Evolutionary conservation across 1,140 invertebrate species (phyloP), one percentile per base, ranked within the genome.

Genomic region (Halictus rubicundus): DNA sequence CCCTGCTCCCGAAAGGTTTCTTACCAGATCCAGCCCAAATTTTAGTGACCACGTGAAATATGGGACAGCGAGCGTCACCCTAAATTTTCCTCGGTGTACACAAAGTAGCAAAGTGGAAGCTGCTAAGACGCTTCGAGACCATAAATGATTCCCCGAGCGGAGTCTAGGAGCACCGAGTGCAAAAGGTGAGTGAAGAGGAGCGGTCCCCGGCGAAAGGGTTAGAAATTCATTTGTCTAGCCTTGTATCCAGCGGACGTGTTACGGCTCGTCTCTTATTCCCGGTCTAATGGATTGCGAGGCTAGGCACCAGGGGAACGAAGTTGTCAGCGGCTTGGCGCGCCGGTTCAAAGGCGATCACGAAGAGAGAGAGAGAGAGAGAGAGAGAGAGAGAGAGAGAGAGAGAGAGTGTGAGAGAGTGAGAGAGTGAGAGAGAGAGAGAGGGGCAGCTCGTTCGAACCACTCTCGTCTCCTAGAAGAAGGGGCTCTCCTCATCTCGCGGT

Each of bases 261-360:
- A 54, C 63, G 49, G 54, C 8, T 63, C 64, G 75, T 81, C 68
- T 69, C 73, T 64, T 57, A 73, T 84, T 82, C 79, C 46, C 74
- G 59, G 37, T 27, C 54, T 84, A 81, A 85, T 81, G 83, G 70
- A 78, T 74, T 54, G 74, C 78, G 66, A 63, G 39, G 25, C 37
- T 32, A 32, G 39, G 77, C 27, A 46, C 12, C 37, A 60, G 76
- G 37, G 49, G 72, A 76, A 85, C 84, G 23, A 85, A 84, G 82
- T 84, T 81, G 82, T 84, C 79, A 81, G 69, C 69, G 81, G 59
- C 25, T 21, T 54, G 6, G 49, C 49, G 14, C 68, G 68, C 66
- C 9, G 72, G 8, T 61, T 81, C 82, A 78, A 84, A 85, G 49
- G 83, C 64, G 78, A 68, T 80, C 78, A 60, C 65, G 25, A 71